Evolutionary conservation across 2,888 invertebrate genomes (phyloP).

Genomic region (Xanthorhoe spadicearia): DNA sequence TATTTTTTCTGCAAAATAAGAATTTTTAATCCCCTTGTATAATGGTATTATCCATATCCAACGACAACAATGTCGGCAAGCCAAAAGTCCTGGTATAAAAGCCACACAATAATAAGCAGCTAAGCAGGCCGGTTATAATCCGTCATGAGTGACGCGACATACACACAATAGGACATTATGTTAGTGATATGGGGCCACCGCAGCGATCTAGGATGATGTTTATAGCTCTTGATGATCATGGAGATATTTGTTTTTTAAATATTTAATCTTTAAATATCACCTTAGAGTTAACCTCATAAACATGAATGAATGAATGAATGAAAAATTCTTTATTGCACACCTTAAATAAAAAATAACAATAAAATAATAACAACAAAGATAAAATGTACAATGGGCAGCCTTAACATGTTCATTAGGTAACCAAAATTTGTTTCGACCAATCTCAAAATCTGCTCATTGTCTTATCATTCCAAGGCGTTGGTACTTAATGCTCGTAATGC

Average conservation of each 20-base stretch:
- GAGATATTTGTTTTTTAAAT: too few species aligned
- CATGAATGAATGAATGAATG: too few species aligned
- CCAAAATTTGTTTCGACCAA: too few species aligned
- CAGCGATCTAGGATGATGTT: slow-evolving; percentile 24
- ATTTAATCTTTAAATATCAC: too few species aligned
- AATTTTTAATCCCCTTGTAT: slow-evolving; percentile 19
- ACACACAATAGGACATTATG: slow-evolving; percentile 64
- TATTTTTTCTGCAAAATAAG: slow-evolving; percentile 6
- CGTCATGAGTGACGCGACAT: slow-evolving; percentile 68
- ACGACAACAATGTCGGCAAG: slow-evolving; percentile 50
- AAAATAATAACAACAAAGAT: too few species aligned
- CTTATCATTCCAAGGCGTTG: neutral
- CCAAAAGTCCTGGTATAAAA: slow-evolving; percentile 56
- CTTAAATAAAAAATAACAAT: too few species aligned
- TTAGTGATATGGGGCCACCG: slow-evolving; percentile 39
- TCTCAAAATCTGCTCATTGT: neutral
- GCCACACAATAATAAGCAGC: slow-evolving; percentile 65
- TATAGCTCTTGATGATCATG: slow-evolving; percentile 7
- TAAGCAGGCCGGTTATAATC: slow-evolving; percentile 68
- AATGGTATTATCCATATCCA: slow-evolving; percentile 38
- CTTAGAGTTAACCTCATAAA: too few species aligned
- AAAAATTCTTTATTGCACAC: too few species aligned
- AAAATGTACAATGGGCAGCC: too few species aligned
- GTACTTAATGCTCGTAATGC: too few species aligned
- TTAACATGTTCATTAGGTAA: too few species aligned